Percentiles rank a stretch among this genome's conserved stretches.
These are phyloP conservation scores for Hemibagrus wyckioides DNA, from an alignment of 2,113 vertebrate species.

Conservation along the genomic window DNA sequence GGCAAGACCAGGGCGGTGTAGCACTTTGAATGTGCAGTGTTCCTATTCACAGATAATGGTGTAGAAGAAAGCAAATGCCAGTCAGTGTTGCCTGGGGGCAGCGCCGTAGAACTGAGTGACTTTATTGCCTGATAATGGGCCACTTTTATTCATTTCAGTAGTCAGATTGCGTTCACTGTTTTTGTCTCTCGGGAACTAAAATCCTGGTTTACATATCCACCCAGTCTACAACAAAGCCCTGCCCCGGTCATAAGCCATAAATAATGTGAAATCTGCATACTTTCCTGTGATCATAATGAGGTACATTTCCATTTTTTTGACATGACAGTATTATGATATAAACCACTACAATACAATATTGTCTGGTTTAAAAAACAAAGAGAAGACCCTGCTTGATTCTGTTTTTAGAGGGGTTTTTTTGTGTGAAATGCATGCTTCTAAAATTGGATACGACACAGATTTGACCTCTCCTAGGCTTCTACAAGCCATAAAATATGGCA, in stretches of 20 bases:
- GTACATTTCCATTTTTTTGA: neutral
- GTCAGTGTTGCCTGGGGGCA: neutral
- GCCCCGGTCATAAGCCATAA: neutral
- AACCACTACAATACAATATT: neutral
- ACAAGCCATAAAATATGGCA: neutral
- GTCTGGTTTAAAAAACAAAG: neutral
- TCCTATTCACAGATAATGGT: neutral
- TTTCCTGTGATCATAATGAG: conserved; percentile 5
- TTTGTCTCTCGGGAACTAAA: neutral
- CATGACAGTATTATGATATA: neutral
- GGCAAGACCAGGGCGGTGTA: neutral
- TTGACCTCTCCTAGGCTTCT: neutral
- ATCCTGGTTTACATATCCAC: neutral
- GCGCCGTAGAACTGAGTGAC: neutral
- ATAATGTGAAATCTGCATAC: conserved; percentile 11
- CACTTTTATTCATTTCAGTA: conserved; percentile 15
- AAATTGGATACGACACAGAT: neutral
- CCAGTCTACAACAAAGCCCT: neutral
- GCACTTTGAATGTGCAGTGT: conserved; percentile 23
- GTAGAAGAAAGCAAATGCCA: neutral
- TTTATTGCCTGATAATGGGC: conserved; percentile 8
- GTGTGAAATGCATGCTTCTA: neutral
- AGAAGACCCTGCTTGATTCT: neutral
- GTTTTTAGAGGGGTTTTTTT: neutral
- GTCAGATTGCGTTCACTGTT: neutral